Percentiles rank a stretch among this genome's conserved stretches.
Evolutionary conservation across 2,888 invertebrate genomes (phyloP).

Genomic region (Cacoxenus indagator): DNA sequence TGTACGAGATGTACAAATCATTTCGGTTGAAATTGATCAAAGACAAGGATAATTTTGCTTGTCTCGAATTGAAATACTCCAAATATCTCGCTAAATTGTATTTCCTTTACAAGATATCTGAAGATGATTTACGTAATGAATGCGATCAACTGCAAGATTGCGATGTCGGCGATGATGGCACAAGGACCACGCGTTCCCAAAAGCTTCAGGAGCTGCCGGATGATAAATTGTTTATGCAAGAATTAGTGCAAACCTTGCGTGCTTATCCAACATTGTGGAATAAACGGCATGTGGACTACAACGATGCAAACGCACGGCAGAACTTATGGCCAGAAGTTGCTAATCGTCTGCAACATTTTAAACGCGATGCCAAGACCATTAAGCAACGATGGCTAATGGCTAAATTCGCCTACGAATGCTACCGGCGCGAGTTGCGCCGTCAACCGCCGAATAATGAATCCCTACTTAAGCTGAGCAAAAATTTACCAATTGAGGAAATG

Average conservation of each 20-base stretch:
- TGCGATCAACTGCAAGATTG: slow-evolving; percentile 58
- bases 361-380: slow-evolving; percentile 54
- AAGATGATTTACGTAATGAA: slow-evolving; percentile 61
- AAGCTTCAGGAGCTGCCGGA: slow-evolving; percentile 61
- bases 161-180: slow-evolving; percentile 30
- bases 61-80: slow-evolving; percentile 62
- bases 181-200: neutral
- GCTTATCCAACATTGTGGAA: slow-evolving; percentile 62
- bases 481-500: slow-evolving; percentile 63
- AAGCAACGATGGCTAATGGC: slow-evolving; percentile 66
- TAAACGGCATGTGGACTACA: slow-evolving; percentile 50
- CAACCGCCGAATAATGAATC: slow-evolving; percentile 49
- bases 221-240: slow-evolving; percentile 58
- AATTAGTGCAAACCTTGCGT: slow-evolving; percentile 53
- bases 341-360: slow-evolving; percentile 50
- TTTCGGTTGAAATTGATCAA: slow-evolving; percentile 65
- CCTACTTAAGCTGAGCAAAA: slow-evolving; percentile 53
- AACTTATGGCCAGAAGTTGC: slow-evolving; percentile 59
- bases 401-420: slow-evolving; percentile 61
- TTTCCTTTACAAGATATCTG: slow-evolving; percentile 64
- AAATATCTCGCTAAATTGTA: slow-evolving; percentile 65
- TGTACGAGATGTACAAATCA: slow-evolving; percentile 67
- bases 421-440: slow-evolving; percentile 52
- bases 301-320: slow-evolving; percentile 55
- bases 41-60: slow-evolving; percentile 51